Percentiles rank a stretch among this genome's conserved stretches.
These are phyloP conservation scores for Scolopax mira DNA, from an alignment of 2,113 vertebrate species.

Conservation along the genomic window DNA sequence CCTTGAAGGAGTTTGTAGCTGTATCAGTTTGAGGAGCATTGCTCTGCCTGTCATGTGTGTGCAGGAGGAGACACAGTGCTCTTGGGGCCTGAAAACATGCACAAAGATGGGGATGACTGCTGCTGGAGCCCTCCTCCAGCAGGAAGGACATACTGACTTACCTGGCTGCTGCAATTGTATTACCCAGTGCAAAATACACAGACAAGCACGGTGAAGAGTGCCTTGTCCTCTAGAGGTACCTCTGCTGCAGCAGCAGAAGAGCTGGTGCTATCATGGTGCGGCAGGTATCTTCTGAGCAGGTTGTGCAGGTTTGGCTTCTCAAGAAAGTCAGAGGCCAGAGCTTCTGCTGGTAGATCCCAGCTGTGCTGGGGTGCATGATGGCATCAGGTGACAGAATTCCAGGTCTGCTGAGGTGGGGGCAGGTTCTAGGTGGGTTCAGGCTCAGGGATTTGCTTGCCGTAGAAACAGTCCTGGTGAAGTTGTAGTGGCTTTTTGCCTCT, in stretches of 20 bases:
- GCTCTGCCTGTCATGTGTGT: rapidly evolving
- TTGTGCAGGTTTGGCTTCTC: background rate
- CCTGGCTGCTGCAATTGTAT: background rate
- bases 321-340: background rate
- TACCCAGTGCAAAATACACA: background rate
- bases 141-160: background rate
- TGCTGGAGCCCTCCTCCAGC: background rate
- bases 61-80: background rate
- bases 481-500: background rate
- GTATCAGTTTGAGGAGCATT: background rate
- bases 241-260: background rate
- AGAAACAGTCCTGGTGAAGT: background rate
- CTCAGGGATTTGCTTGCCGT: background rate
- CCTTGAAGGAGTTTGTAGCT: background rate
- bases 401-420: background rate
- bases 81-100: background rate
- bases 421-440: background rate
- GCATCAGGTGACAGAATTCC: background rate
- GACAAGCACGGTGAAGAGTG: background rate
- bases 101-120: background rate
- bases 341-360: background rate
- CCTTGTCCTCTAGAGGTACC: background rate
- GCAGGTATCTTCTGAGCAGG: background rate
- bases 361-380: rapidly evolving
- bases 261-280: background rate